Base-by-base conservation (phyloP, 2,113 vertebrate genomes). In the Scartelaos histophorus region DNA sequence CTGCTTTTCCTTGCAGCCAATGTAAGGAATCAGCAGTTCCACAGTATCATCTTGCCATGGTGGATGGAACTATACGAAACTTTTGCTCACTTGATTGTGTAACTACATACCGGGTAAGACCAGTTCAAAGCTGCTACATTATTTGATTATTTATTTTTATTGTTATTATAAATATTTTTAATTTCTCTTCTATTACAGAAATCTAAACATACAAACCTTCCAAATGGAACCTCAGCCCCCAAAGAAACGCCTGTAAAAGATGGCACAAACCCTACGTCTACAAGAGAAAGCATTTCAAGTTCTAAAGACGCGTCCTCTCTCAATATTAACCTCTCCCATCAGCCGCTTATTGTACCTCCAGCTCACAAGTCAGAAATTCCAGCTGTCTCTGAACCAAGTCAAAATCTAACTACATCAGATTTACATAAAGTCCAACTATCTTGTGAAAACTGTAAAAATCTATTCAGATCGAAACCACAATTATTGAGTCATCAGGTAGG, bases 11-110 rank as follows among this genome's bases (percentile, higher is more conserved):
- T 24, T 99, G 97, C 90, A 95, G 95, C 87, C 94, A 93, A 88
- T 99, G 97, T 90, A 96, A 95, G 87, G 94, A 92, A 51, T 90
- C 93, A 38, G 94, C 95, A 24, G 92, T 96, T 84, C 97, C 97
- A 87, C 97, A 99, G 91, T 99, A 97, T 90, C 97, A 99, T 82
- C 90, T 99, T 89, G 96, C 97, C 71, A 98, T 98, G 95, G 95
- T 96, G 71, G 97, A 99, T 56, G 97, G 97, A 77, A 97, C 95
- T 85, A 98, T 99, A 76, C 95, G 97, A 16, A 99, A 98, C 88
- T 99, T 99, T 90, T 99, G 97, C 92, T 96, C 95, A 84, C 95
- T 96, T 81, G 94, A 88, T 65, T 99, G 97, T 82, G 96, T 98
- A 29, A 88, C 91, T 49, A 93, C 90, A 76, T 98, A 95, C 88